Base-by-base conservation (phyloP, 2,888 invertebrate species). In the Ornithoptera alexandrae region DNA sequence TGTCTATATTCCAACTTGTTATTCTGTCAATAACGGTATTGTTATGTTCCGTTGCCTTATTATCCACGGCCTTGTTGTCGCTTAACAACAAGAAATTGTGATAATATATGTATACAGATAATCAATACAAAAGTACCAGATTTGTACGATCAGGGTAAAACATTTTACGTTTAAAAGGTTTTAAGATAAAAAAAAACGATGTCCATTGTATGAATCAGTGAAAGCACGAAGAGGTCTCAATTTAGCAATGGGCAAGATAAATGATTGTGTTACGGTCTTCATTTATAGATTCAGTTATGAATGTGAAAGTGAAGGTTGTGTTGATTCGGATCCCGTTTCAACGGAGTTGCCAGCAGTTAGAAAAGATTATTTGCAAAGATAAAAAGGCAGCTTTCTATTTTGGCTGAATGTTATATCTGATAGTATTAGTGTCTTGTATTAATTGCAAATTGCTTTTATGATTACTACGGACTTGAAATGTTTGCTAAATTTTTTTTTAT, bases 251-350 rank as follows among this genome's bases (percentile, higher is more conserved):
- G 50, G 60, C 50, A 30, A 60, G n/a, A n/a, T 50, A 53, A 66
- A 66, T 30, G 30, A 30, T 60, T 36, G 60, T 50, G 60, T 46
- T 53, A 66, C 42, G 60, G 30, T 60, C 66, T 6, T 46, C 24
- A 36, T 50, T 39, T 50, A 22, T 62, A 62, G 42, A 18, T 50
- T 60, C 60, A 60, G 50, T 50, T 60, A 36, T 36, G 39, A 22
- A 39, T 56, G 67, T 57, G 65, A 62, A 65, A 65, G 62, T 46
- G 2, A 46, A 59, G 22, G 64, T 65, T 56, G 58, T 42, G 53
- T 56, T 8, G 30, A 56, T 68, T 68, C 20, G 53, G 10, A 59
- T 42, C 58, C 58, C 46, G 24, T 39, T 56, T 58, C 42, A 56
- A 65, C 57, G 57, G 42, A 57, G 42, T 65, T 22, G 22, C 39